Conservation (phyloP, 2,113 vertebrate species). For the Cardinalis cardinalis region DNA sequence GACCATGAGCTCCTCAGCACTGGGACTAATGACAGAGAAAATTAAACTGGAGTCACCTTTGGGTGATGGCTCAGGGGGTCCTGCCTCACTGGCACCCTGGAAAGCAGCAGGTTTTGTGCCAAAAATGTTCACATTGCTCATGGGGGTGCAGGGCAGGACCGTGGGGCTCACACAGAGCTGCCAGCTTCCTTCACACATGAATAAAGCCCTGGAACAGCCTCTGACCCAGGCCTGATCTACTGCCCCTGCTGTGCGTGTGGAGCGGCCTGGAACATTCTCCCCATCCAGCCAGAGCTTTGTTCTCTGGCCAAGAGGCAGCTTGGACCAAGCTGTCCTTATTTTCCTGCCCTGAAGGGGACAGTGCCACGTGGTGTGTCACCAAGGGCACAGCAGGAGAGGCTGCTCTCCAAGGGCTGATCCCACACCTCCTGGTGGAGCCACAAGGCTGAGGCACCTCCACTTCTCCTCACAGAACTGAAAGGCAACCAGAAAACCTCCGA, state of each 20-base stretch:
- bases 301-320: background rate
- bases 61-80: background rate
- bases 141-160: background rate
- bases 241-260: rapidly evolving
- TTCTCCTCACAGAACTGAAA: background rate
- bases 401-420: background rate
- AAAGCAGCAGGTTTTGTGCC: background rate
- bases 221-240: background rate
- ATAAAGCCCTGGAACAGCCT: background rate
- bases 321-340: background rate
- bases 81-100: background rate
- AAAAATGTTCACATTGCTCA: background rate
- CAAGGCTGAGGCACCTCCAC: background rate
- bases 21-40: background rate
- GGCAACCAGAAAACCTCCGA: background rate
- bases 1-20: background rate
- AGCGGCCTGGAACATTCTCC: background rate
- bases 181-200: background rate
- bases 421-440: rapidly evolving
- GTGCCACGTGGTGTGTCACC: background rate
- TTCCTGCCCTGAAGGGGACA: background rate
- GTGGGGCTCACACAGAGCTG: background rate
- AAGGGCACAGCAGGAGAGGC: background rate
- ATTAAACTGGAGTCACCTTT: background rate
- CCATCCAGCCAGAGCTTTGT: background rate